Base-by-base conservation (phyloP, 2,888 invertebrate species). In the Parnassius orleans region DNA sequence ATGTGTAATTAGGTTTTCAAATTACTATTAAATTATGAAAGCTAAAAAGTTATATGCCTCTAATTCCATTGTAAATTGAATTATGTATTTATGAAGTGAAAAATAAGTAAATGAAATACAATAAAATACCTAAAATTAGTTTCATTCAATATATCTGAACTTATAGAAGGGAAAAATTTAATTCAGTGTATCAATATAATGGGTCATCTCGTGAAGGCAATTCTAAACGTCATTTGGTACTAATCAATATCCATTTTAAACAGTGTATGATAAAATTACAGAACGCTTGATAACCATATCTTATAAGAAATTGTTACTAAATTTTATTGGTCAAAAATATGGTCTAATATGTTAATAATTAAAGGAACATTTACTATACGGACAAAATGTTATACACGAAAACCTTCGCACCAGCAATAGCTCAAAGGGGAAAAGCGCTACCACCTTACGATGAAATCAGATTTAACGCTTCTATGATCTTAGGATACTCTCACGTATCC, bases 401-500 rank as follows among this genome's bases (percentile, higher is more conserved):
- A 9, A 44, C 46, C 44, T 56, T 53, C 14, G 15, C 3, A 43
- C 42, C 61, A 47, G 15, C 42, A 46, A 10, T 53, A n/a, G 14
- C 24, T 33, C 65, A 63, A 52, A 75, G 76, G 63, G 83, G 83
- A 9, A 69, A 71, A 53, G 57, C 66, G 2, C 64, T 78, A 15
- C 81, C 82, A 1, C 53, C 75, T 0, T 78, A 73, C 42, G 62
- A 77, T 2, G 80, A 78, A 0, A 59, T 79, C 5, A 72, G 70
- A 15, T 76, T 74, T 61, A 86, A 86, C 33, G 82, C 73, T 0
- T 85, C 87, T 0, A 63, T 87, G 41, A 66, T 85, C 24, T 66
- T 87, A 7, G 82, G 80, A 2, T 87, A 87, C 60, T 81, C 87
- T 0, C 81, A 87, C 53, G 71, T 79, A 0, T 82, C 83, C 0